These are phyloP conservation scores for Sphinx pinastri DNA, from an alignment of 2,888 invertebrate species.

Conservation along the genomic window DNA sequence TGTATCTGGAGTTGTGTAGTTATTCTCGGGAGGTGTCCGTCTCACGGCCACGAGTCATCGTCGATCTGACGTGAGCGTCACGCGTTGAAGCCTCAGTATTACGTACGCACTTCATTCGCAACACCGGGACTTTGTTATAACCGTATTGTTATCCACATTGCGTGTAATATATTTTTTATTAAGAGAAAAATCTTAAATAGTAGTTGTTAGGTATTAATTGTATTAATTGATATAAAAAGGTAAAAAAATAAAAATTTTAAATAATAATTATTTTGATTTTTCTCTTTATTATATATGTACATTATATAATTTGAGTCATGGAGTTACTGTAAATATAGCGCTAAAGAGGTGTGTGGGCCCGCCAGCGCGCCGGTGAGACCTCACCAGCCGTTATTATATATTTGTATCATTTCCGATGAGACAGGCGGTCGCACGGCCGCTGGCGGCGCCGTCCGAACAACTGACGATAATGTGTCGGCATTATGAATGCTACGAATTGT, in stretches of 20 bases:
- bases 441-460: slow-evolving; percentile 63
- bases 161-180: slow-evolving; percentile 83
- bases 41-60: background rate
- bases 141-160: slow-evolving; percentile 76
- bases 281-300: slow-evolving; percentile 81
- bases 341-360: slow-evolving; percentile 66
- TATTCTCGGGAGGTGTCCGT: slow-evolving; percentile 28
- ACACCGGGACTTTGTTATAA: slow-evolving; percentile 71
- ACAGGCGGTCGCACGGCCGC: slow-evolving; percentile 49
- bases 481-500: slow-evolving; percentile 85
- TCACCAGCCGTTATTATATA: slow-evolving; percentile 51
- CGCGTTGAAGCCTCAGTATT: slow-evolving; percentile 68
- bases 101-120: slow-evolving; percentile 56
- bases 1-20: background rate
- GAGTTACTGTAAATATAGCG: slow-evolving; percentile 80
- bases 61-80: background rate
- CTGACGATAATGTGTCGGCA: slow-evolving; percentile 78
- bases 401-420: slow-evolving; percentile 71
- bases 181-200: slow-evolving; percentile 82
- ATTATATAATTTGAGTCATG: slow-evolving; percentile 82
- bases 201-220: slow-evolving; percentile 81
- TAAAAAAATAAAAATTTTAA: slow-evolving; percentile 25
- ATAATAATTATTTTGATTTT: slow-evolving; percentile 76
- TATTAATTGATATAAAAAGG: slow-evolving; percentile 68
- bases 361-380: slow-evolving; percentile 65